Conservation (phyloP, 2,113 vertebrate genomes). For the Spilogale gracilis region DNA sequence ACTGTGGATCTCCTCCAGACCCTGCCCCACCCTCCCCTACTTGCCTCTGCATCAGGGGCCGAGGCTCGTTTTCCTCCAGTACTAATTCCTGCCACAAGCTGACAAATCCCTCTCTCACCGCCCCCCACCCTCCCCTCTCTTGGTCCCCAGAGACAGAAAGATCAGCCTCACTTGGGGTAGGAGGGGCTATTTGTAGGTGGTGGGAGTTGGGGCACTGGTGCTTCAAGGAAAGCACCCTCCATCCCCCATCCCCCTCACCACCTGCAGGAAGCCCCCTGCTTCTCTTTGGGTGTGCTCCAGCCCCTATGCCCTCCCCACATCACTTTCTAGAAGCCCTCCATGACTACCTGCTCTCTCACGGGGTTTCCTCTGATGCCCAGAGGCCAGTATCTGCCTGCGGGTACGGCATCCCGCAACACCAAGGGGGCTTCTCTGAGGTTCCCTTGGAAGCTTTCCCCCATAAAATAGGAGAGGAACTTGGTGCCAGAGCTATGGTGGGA, state of each 20-base stretch:
- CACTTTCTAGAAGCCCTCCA: neutral
- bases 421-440: neutral
- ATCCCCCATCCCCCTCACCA: neutral
- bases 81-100: neutral
- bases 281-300: accelerated
- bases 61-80: neutral
- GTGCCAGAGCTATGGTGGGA: neutral
- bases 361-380: neutral
- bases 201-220: neutral
- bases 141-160: accelerated
- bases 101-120: neutral
- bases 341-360: neutral
- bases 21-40: neutral
- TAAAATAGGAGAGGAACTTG: accelerated
- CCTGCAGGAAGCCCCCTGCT: neutral
- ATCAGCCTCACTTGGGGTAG: neutral
- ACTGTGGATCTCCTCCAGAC: neutral
- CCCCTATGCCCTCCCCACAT: neutral
- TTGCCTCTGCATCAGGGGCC: accelerated
- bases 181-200: neutral
- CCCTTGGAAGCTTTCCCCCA: neutral
- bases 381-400: neutral
- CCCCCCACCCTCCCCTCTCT: neutral
- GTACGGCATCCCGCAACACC: neutral
- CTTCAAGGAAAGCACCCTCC: neutral